A percentile compares a stretch with the other conserved stretches of the same genome.
These are phyloP conservation scores for Melanotaenia trifasciata DNA, from an alignment of 2,797 vertebrate species.

Conservation along the genomic window DNA sequence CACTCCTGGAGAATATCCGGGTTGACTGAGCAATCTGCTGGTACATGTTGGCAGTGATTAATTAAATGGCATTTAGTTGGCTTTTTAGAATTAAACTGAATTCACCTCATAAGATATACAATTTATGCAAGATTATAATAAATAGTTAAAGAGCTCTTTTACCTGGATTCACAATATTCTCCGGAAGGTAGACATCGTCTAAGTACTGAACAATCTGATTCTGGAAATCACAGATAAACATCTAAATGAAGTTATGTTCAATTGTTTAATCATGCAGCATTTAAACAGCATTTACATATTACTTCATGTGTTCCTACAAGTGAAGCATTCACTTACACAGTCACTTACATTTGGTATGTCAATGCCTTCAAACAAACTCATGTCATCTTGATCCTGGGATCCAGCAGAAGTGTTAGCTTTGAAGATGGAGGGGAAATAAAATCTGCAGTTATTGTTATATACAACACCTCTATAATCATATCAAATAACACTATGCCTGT, in stretches of 20 bases:
- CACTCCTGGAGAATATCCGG: constrained; percentile 72
- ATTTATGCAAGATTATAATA: neutral
- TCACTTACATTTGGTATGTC: constrained; percentile 52
- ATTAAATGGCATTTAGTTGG: too few species aligned
- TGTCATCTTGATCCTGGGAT: constrained; percentile 56
- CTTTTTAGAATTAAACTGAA: neutral
- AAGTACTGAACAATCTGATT: constrained; percentile 20
- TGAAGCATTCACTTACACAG: neutral
- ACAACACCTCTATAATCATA: constrained; percentile 24
- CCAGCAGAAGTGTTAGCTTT: constrained; percentile 51
- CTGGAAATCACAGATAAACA: constrained; percentile 47
- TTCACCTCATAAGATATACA: neutral
- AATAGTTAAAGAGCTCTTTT: neutral
- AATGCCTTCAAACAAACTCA: constrained; percentile 9
- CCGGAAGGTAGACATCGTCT: constrained; percentile 13
- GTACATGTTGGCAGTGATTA: neutral
- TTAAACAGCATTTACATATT: neutral
- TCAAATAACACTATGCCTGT: neutral
- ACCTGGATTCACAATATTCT: constrained; percentile 43
- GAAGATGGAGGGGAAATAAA: constrained; percentile 21
- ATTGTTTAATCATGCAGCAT: neutral
- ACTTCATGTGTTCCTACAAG: neutral
- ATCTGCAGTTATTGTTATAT: constrained; percentile 1
- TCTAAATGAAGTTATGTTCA: constrained; percentile 13
- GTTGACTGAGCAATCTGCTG: constrained; percentile 24